A percentile compares a stretch with the other conserved stretches of the same genome.
These are phyloP conservation scores for Phyllostomus discolor DNA, from an alignment of 2,113 vertebrate species.

Conservation along the genomic window DNA sequence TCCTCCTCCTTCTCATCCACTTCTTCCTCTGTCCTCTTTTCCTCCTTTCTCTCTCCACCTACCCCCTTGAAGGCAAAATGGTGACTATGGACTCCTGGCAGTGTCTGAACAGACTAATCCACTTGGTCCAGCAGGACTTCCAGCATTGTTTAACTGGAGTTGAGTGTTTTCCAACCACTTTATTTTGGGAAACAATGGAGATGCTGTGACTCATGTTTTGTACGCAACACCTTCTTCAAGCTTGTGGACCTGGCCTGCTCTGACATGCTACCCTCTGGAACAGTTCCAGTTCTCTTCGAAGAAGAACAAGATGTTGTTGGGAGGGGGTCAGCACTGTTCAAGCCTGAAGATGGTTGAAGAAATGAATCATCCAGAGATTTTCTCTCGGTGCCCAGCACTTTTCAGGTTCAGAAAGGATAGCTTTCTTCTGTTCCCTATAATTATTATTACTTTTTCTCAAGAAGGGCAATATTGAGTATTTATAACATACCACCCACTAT, in stretches of 20 bases:
- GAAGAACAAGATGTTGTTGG: constrained; percentile 7
- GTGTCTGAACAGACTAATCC: neutral
- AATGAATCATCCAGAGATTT: constrained; percentile 18
- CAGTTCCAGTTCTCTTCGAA: neutral
- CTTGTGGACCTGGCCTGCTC: neutral
- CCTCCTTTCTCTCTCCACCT: neutral
- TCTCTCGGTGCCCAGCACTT: neutral
- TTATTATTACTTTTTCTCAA: constrained; percentile 13
- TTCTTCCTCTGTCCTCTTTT: neutral
- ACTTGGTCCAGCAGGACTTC: neutral
- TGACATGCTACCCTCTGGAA: constrained; percentile 1
- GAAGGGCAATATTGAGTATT: neutral
- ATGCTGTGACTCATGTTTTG: constrained; percentile 19
- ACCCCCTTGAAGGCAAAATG: neutral
- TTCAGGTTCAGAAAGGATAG: neutral
- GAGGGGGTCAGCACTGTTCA: neutral
- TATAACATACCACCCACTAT: neutral
- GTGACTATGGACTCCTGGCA: neutral
- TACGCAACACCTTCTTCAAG: constrained; percentile 24
- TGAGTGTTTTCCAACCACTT: constrained; percentile 43
- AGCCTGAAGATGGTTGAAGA: neutral
- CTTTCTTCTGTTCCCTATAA: neutral
- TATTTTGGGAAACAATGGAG: constrained; percentile 34
- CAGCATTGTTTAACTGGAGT: neutral
- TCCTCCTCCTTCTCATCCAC: neutral